Evolutionary conservation across 1,140 invertebrate species (phyloP).

Genomic region (Diploscapter pachys): DNA sequence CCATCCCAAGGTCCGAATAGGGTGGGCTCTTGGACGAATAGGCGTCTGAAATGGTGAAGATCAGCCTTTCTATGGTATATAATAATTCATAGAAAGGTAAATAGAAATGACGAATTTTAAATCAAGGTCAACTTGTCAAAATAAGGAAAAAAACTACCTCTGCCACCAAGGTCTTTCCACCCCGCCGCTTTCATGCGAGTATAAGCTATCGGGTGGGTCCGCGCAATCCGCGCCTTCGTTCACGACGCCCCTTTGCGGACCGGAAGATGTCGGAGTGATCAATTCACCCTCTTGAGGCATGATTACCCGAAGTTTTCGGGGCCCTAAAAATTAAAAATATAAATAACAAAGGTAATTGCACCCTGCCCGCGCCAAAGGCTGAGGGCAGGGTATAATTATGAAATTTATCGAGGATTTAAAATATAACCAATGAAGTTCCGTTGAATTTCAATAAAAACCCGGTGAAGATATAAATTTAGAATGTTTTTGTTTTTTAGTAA

Average conservation of each 20-base stretch:
- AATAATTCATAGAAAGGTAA: too few species aligned
- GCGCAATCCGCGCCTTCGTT: not conserved
- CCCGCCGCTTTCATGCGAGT: slow-evolving; percentile 2
- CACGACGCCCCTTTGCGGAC: not conserved
- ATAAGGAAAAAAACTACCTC: slow-evolving; percentile 76
- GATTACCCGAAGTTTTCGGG: not conserved
- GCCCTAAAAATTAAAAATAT: not conserved
- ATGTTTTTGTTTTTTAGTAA: not conserved
- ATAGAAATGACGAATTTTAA: too few species aligned
- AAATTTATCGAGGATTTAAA: not conserved
- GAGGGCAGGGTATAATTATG: too few species aligned
- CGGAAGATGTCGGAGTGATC: too few species aligned
- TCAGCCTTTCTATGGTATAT: too few species aligned
- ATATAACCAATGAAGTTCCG: not conserved
- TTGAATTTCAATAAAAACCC: not conserved
- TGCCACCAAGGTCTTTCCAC: slow-evolving; percentile 11
- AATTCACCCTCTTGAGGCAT: not conserved
- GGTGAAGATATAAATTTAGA: slow-evolving; percentile 11
- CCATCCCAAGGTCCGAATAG: slow-evolving; percentile 96
- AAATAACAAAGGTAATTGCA: too few species aligned
- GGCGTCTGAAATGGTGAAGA: slow-evolving; percentile 54
- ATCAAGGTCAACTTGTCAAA: too few species aligned
- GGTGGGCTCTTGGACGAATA: slow-evolving; percentile 85
- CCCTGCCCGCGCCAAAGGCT: too few species aligned
- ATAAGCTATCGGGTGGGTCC: slow-evolving; percentile 5